Evolutionary conservation across 2,113 vertebrate genomes (phyloP).

Genomic region (Grantiella picta): DNA sequence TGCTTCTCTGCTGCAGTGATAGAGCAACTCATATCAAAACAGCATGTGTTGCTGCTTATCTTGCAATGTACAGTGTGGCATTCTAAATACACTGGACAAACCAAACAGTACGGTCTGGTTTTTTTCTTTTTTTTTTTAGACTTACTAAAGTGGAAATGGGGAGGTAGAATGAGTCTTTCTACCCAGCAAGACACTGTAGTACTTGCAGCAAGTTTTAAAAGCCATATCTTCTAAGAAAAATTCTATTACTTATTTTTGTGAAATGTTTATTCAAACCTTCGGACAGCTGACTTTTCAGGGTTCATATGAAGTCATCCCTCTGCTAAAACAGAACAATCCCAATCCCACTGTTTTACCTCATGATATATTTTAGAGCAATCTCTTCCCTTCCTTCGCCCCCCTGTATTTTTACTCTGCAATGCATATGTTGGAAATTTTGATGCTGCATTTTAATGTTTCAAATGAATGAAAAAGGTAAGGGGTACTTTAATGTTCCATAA

Average conservation of each 20-base stretch:
- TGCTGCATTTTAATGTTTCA: neutral
- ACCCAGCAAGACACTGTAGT: neutral
- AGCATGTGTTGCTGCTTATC: conserved; percentile 24
- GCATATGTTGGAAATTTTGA: neutral
- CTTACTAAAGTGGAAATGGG: neutral
- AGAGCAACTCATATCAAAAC: neutral
- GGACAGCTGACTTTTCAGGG: neutral
- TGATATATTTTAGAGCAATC: neutral
- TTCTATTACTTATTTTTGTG: neutral
- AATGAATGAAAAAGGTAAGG: neutral
- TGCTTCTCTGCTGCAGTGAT: neutral
- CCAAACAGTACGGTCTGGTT: neutral
- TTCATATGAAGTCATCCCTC: neutral
- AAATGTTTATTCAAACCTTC: neutral
- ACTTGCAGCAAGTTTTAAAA: neutral
- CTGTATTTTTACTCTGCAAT: neutral
- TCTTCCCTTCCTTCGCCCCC: accelerated
- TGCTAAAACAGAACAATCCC: neutral
- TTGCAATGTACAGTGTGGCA: neutral
- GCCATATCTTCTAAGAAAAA: neutral
- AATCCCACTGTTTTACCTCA: neutral
- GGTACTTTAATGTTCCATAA: neutral
- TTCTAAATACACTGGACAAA: neutral
- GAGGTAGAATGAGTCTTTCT: neutral
- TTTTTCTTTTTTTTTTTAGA: neutral